Conservation (phyloP, 2,797 vertebrate genomes). For the Gadopsis bispinosus region DNA sequence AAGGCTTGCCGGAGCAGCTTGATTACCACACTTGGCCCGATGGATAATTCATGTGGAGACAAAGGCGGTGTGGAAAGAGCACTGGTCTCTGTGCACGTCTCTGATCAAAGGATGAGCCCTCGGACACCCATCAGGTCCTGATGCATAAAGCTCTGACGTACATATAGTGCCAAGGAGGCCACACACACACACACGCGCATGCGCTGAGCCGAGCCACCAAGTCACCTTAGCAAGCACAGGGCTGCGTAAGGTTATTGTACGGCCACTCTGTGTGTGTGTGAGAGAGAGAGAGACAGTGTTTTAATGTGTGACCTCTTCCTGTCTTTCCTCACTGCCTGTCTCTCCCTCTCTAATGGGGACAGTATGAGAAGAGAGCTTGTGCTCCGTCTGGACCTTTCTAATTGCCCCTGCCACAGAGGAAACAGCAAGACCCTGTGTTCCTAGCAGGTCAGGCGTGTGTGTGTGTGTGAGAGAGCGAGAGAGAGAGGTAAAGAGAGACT, state of each 20-base stretch:
- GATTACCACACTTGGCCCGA: conserved; percentile 80
- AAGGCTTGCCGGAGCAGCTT: conserved; percentile 74
- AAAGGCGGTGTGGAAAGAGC: conserved; percentile 76
- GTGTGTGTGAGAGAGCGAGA: conserved; percentile 67
- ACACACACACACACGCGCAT: conserved; percentile 17
- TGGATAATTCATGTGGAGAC: conserved; percentile 84
- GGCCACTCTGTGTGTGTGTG: conserved; percentile 27
- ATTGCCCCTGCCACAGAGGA: conserved; percentile 85
- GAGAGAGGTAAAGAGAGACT: conserved; percentile 60
- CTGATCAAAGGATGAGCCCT: conserved; percentile 63
- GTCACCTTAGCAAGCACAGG: conserved; percentile 46
- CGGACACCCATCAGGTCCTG: conserved; percentile 52
- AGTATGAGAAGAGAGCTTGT: conserved; percentile 86
- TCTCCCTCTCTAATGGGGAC: conserved; percentile 81
- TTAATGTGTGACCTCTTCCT: conserved; percentile 63
- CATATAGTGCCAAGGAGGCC: conserved; percentile 21
- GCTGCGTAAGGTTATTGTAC: conserved; percentile 48
- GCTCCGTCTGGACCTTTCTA: conserved; percentile 85
- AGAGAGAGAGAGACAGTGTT: conserved; percentile 28
- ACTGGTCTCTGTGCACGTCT: conserved; percentile 70
- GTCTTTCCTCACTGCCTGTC: conserved; percentile 69
- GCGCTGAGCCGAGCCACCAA: background rate
- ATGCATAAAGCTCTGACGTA: conserved; percentile 31
- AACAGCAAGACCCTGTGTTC: conserved; percentile 89
- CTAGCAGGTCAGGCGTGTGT: conserved; percentile 94